phyloP scores from a whole-genome alignment of 1,140 invertebrate genomes.

The Nasonia vitripennis region DNA sequence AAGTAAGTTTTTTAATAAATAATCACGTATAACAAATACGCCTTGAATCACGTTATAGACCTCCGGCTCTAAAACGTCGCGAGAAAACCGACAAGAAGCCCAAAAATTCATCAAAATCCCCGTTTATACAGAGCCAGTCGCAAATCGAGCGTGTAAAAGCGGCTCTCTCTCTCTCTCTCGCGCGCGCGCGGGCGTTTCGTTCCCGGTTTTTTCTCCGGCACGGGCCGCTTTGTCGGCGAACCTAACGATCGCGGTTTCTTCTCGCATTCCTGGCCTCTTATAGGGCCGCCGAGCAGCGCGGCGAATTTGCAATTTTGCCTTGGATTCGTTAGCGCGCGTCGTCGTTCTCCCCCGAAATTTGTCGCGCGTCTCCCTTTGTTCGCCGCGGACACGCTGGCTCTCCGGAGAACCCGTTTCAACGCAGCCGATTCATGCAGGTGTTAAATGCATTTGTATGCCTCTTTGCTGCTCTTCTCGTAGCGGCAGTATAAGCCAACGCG shows the following conservation, averaged over 20 bases:
- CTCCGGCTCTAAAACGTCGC: neutral
- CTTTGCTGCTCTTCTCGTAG: neutral
- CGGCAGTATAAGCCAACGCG: neutral
- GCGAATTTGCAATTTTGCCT: slow-evolving; percentile 24
- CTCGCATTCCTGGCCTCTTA: neutral
- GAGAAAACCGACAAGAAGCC: neutral
- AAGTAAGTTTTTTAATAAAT: too few species aligned
- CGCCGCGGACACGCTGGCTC: neutral
- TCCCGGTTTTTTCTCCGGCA: neutral
- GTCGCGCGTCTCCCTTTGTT: slow-evolving; percentile 16
- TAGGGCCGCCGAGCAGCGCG: too few species aligned
- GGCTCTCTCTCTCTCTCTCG: too few species aligned
- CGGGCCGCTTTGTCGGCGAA: slow-evolving; percentile 28
- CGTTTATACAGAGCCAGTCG: neutral
- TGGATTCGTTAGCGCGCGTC: slow-evolving; percentile 29
- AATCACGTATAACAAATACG: too few species aligned
- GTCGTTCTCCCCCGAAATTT: slow-evolving; percentile 9
- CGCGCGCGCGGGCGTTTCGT: neutral
- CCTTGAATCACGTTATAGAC: neutral
- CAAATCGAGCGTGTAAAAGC: neutral
- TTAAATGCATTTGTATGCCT: neutral
- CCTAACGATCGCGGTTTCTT: slow-evolving; percentile 15
- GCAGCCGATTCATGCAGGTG: slow-evolving; percentile 20
- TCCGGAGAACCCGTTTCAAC: neutral
- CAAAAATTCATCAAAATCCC: neutral